phyloP scores from a whole-genome alignment of 2,113 vertebrate species.

The Toxotes chatareus region DNA sequence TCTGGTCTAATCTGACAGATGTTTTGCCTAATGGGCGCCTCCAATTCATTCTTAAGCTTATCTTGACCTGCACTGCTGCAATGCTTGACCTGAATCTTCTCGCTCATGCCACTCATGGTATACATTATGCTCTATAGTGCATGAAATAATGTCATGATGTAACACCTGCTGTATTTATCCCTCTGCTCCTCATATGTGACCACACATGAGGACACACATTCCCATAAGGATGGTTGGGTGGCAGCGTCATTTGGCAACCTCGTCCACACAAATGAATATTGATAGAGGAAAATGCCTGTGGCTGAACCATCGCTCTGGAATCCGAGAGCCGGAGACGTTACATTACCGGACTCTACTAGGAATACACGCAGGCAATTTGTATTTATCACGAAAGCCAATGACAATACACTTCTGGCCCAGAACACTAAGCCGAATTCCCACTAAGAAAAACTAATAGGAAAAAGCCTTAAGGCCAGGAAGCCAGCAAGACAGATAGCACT shows the following conservation, averaged over 20 bases:
- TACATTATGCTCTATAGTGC: not conserved
- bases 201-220: conserved; percentile 18
- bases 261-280: conserved; percentile 60
- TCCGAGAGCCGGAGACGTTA: conserved; percentile 19
- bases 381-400: conserved; percentile 46
- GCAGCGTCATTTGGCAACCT: conserved; percentile 10
- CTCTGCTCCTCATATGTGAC: not conserved
- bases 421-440: conserved; percentile 50
- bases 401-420: conserved; percentile 36
- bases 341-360: conserved; percentile 48
- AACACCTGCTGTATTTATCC: conserved; percentile 15
- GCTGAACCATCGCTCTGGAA: conserved; percentile 28
- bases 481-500: conserved; percentile 64
- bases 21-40: conserved; percentile 38
- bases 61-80: conserved; percentile 22
- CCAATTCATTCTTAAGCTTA: conserved; percentile 36
- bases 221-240: not conserved
- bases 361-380: conserved; percentile 51
- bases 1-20: conserved; percentile 49
- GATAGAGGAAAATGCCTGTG: conserved; percentile 53
- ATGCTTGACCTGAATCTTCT: conserved; percentile 20
- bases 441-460: conserved; percentile 56
- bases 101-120: not conserved
- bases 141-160: not conserved
- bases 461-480: conserved; percentile 37